A percentile compares a stretch with the other conserved stretches of the same genome.
Evolutionary conservation across 2,888 invertebrate species (phyloP).

Genomic region (Sepiola atlantica): DNA sequence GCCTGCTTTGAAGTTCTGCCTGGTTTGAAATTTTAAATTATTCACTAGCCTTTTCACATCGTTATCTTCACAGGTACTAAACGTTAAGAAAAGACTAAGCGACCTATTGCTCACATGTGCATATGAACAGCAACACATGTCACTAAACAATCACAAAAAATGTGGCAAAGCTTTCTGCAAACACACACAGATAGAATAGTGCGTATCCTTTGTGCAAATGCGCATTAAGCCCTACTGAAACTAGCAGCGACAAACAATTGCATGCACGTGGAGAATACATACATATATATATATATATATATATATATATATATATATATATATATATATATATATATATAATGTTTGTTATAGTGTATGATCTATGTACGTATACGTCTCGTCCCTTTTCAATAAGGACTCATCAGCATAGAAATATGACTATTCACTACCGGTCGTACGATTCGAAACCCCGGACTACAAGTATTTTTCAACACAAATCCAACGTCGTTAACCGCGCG

Average conservation of each 20-base stretch:
- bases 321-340: neutral
- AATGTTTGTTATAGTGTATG: too few species aligned
- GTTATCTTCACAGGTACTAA: neutral
- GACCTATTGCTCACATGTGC: neutral
- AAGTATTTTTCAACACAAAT: too few species aligned
- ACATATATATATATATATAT: neutral
- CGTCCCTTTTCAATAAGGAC: too few species aligned
- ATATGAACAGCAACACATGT: neutral
- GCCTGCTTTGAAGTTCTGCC: neutral
- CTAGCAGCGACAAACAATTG: neutral
- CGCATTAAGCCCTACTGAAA: neutral
- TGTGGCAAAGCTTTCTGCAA: neutral
- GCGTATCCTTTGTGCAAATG: neutral
- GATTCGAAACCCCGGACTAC: too few species aligned
- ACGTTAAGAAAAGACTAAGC: neutral
- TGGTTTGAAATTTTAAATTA: neutral
- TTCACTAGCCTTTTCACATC: neutral
- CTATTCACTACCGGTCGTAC: too few species aligned
- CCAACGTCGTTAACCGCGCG: too few species aligned
- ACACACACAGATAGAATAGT: neutral
- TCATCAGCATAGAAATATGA: too few species aligned
- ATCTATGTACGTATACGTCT: too few species aligned
- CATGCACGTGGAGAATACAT: neutral
- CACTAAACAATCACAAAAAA: neutral
- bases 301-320: neutral